Evolutionary conservation across 2,797 vertebrate genomes (phyloP).

Genomic region (Apogon hyalosoma): DNA sequence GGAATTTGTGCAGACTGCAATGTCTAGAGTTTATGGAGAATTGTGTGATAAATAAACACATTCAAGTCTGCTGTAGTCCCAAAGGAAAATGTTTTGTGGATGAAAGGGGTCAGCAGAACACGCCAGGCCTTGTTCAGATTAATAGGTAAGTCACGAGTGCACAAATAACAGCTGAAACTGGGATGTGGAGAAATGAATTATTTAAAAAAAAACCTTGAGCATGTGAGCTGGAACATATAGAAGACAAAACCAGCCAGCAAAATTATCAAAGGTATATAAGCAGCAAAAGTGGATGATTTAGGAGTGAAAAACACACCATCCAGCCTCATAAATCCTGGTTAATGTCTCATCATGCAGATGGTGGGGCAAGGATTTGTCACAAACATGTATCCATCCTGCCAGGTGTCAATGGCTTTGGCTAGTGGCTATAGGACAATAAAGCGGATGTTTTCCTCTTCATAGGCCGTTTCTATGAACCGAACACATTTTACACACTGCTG

Average conservation of each 20-base stretch:
- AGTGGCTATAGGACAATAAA: conserved; percentile 28
- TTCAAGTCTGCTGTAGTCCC: conserved; percentile 19
- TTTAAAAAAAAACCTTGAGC: conserved; percentile 14
- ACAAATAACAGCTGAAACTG: conserved; percentile 32
- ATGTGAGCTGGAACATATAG: conserved; percentile 10
- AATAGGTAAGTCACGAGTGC: conserved; percentile 32
- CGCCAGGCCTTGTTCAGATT: conserved; percentile 6
- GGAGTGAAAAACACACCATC: conserved; percentile 54
- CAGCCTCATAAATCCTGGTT: conserved; percentile 65
- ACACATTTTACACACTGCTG: conserved; percentile 44
- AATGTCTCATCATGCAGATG: conserved; percentile 65
- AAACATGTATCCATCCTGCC: conserved; percentile 56
- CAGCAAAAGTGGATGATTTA: conserved; percentile 58
- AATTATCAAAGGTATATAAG: conserved; percentile 20
- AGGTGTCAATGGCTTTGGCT: conserved; percentile 56
- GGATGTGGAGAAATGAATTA: conserved; percentile 24
- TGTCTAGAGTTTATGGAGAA: conserved; percentile 28
- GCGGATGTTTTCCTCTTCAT: conserved; percentile 46
- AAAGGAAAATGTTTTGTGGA: conserved; percentile 20
- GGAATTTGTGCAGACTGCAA: conserved; percentile 23
- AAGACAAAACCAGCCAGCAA: neutral
- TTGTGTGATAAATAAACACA: conserved; percentile 26
- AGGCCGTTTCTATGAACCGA: conserved; percentile 43
- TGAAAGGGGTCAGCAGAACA: conserved; percentile 42
- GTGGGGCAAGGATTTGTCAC: conserved; percentile 52